Conservation (phyloP, 2,888 invertebrate genomes). For the Parnassius glacialis region DNA sequence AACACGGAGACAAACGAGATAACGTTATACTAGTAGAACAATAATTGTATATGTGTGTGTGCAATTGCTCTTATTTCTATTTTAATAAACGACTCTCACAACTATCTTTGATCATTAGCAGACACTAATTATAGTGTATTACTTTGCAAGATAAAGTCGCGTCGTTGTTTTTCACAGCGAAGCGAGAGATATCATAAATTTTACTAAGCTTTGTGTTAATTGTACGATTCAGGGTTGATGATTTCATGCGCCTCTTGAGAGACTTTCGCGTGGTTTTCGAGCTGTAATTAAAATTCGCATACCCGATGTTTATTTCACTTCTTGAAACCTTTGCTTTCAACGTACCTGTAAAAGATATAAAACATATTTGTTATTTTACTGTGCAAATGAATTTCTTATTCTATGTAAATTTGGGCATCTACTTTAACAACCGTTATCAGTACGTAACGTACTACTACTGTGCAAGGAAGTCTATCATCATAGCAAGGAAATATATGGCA, state of each 20-base stretch:
- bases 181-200: slow-evolving; percentile 13
- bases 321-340: slow-evolving; percentile 1
- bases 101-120: slow-evolving; percentile 31
- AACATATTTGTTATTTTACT: not conserved
- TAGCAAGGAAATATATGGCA: too few relatives aligned
- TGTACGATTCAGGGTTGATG: slow-evolving; percentile 1
- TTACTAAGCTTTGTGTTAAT: not conserved
- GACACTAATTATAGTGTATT: slow-evolving; percentile 32
- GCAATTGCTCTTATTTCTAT: slow-evolving; percentile 23
- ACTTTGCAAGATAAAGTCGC: slow-evolving; percentile 26
- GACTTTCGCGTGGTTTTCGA: not conserved
- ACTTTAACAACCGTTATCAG: too few relatives aligned
- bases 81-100: slow-evolving; percentile 22
- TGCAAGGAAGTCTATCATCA: too few relatives aligned
- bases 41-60: slow-evolving; percentile 1
- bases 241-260: slow-evolving; percentile 7
- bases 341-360: slow-evolving; percentile 15
- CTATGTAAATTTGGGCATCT: too few relatives aligned
- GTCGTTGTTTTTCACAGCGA: slow-evolving; percentile 27
- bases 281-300: slow-evolving; percentile 10
- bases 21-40: slow-evolving; percentile 27
- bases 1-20: slow-evolving; percentile 13
- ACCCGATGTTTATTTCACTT: slow-evolving; percentile 9
- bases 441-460: too few relatives aligned
- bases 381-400: too few relatives aligned